Percentiles rank a stretch among this genome's conserved stretches.
phyloP scores from a whole-genome alignment of 2,113 vertebrate species.

The Catagonus wagneri region DNA sequence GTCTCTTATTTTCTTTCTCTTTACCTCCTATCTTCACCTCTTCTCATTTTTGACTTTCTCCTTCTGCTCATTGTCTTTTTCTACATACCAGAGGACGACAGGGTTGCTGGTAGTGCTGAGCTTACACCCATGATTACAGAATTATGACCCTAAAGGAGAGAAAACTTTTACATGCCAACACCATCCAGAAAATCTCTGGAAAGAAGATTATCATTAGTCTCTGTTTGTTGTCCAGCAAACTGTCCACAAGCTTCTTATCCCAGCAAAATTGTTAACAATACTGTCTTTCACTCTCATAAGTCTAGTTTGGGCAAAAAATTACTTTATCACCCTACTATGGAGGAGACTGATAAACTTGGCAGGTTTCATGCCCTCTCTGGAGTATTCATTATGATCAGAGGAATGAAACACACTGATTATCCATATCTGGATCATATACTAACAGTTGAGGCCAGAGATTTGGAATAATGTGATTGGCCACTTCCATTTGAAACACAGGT shows the following conservation, averaged over 20 bases:
- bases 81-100: neutral
- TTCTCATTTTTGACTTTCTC: neutral
- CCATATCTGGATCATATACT: neutral
- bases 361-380: neutral
- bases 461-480: neutral
- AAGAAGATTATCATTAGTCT: neutral
- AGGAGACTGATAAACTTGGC: neutral
- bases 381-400: neutral
- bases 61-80: neutral
- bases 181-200: neutral
- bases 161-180: neutral
- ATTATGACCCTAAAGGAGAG: neutral
- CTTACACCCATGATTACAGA: neutral
- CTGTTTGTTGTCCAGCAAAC: neutral
- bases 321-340: neutral
- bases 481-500: neutral
- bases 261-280: neutral
- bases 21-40: neutral
- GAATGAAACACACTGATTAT: neutral
- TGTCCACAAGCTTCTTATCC: neutral
- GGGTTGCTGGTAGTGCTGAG: neutral
- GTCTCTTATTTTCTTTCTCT: neutral
- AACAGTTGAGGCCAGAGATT: neutral
- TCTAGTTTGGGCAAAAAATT: neutral
- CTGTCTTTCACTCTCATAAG: neutral